Evolutionary conservation across 2,888 invertebrate species (phyloP).

Genomic region (Hydropsyche betteni): DNA sequence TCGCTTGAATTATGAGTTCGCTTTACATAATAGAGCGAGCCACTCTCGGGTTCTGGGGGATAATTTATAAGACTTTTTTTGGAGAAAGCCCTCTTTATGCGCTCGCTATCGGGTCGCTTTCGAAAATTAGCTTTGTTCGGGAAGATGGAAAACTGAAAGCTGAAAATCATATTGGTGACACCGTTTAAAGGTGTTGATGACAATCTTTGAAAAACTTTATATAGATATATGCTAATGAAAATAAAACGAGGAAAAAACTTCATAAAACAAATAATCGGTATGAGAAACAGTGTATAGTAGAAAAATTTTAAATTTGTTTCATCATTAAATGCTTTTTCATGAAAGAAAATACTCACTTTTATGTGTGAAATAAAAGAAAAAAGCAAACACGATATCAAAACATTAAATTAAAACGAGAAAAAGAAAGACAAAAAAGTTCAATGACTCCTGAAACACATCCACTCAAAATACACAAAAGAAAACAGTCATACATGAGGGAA

Average conservation of each 20-base stretch:
- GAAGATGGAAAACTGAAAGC: too few species aligned
- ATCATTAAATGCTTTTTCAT: background rate
- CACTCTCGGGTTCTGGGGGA: conserved; percentile 14
- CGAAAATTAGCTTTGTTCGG: too few species aligned
- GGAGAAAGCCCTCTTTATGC: too few species aligned
- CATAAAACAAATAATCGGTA: too few species aligned
- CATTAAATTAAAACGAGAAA: background rate
- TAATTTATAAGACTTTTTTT: conserved; percentile 37
- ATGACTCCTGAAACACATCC: background rate
- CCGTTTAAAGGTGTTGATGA: too few species aligned
- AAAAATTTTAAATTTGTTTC: too few species aligned
- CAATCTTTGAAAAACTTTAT: too few species aligned
- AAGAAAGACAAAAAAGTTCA: background rate
- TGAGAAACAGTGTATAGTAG: too few species aligned
- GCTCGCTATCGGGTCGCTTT: too few species aligned
- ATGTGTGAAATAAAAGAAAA: background rate
- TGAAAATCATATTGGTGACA: too few species aligned
- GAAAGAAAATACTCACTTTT: background rate
- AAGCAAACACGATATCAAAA: background rate
- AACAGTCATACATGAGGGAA: background rate
- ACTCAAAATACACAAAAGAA: background rate
- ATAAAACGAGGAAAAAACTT: too few species aligned
- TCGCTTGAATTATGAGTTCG: conserved; percentile 45
- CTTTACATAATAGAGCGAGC: conserved; percentile 45
- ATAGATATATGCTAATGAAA: too few species aligned